phyloP scores from a whole-genome alignment of 2,113 vertebrate species.

The Gnathonemus longibarbis region DNA sequence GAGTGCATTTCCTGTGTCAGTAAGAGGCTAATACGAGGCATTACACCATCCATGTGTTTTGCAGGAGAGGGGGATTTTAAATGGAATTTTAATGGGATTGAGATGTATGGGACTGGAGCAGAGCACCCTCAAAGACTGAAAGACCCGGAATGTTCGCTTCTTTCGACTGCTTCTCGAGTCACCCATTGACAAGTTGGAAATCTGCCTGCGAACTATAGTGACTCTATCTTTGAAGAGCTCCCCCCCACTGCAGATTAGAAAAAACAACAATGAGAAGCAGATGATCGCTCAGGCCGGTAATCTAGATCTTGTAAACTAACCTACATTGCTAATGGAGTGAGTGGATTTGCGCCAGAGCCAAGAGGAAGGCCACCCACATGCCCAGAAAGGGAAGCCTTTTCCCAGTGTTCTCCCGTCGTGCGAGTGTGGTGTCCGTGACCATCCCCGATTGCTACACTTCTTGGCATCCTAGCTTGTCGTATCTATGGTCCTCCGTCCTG shows the following conservation, averaged over 20 bases:
- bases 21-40: neutral
- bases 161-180: neutral
- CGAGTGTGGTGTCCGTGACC: neutral
- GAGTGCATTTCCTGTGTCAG: neutral
- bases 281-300: neutral
- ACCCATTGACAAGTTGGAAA: neutral
- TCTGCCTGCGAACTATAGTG: neutral
- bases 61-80: neutral
- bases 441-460: neutral
- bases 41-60: neutral
- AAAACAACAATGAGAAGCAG: conserved; percentile 2
- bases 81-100: neutral
- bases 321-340: neutral
- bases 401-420: neutral
- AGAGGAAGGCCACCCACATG: neutral
- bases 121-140: neutral
- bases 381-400: neutral
- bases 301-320: conserved; percentile 9
- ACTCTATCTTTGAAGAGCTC: neutral
- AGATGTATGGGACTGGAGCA: neutral
- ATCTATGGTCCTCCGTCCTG: neutral
- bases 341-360: conserved; percentile 4
- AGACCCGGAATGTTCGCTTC: neutral
- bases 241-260: neutral
- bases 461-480: neutral